Evolutionary conservation across 2,797 vertebrate species (phyloP).

Genomic region (Melanogrammus aeglefinus): DNA sequence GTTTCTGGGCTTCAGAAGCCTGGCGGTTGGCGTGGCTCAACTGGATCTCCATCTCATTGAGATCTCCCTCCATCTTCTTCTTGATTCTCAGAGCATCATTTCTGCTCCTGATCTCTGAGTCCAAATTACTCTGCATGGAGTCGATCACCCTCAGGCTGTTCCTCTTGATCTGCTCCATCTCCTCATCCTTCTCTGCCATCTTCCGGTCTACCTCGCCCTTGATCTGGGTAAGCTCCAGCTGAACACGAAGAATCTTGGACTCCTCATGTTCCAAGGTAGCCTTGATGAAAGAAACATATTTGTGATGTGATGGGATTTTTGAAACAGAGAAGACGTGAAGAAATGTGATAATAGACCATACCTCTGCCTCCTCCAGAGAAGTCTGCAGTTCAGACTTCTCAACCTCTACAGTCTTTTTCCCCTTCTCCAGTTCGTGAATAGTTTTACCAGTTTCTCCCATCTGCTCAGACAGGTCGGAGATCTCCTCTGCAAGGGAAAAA

Average conservation of each 20-base stretch:
- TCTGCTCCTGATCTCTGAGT: conserved; percentile 85
- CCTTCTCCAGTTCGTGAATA: conserved; percentile 86
- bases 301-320: background rate
- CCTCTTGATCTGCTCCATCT: conserved; percentile 87
- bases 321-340: background rate
- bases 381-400: conserved; percentile 83
- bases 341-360: conserved; percentile 43
- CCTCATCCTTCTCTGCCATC: conserved; percentile 86
- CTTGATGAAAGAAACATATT: conserved; percentile 52
- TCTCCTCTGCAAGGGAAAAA: conserved; percentile 75
- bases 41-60: conserved; percentile 89
- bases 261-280: conserved; percentile 87
- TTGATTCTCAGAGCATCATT: conserved; percentile 88
- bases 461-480: conserved; percentile 85
- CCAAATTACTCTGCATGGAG: conserved; percentile 81
- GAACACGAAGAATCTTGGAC: conserved; percentile 83
- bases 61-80: conserved; percentile 92
- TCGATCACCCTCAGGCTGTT: conserved; percentile 83
- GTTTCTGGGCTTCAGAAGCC: conserved; percentile 82
- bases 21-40: conserved; percentile 84
- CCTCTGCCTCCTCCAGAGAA: conserved; percentile 87
- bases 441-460: conserved; percentile 82
- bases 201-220: conserved; percentile 86
- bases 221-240: conserved; percentile 85
- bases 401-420: conserved; percentile 79